phyloP scores from a whole-genome alignment of 1,140 invertebrate genomes.

The Schlechtendalia chinensis region DNA sequence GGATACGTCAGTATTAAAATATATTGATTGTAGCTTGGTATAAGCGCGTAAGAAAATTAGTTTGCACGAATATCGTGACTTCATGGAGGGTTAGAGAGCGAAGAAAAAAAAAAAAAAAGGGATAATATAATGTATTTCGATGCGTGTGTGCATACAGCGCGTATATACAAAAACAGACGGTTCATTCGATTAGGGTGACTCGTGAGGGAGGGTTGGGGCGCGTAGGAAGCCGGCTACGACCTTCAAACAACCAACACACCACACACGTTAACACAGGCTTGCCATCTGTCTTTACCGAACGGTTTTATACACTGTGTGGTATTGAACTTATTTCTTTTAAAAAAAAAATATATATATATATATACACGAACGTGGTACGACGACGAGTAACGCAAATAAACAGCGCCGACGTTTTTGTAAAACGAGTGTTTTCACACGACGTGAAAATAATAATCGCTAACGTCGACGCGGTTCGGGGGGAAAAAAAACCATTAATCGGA shows the following conservation, averaged over 20 bases:
- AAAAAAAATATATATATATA: too few relatives aligned
- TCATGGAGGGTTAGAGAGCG: not conserved
- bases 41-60: not conserved
- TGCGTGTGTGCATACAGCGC: not conserved
- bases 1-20: not conserved
- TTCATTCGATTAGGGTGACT: constrained; percentile 47
- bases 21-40: not conserved
- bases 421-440: too few relatives aligned
- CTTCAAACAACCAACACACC: constrained; percentile 45
- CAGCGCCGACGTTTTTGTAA: too few relatives aligned
- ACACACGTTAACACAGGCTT: constrained; percentile 38
- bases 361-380: too few relatives aligned
- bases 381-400: too few relatives aligned
- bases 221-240: constrained; percentile 48
- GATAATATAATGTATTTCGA: not conserved
- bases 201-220: constrained; percentile 42
- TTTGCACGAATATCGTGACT: constrained; percentile 32
- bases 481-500: too few relatives aligned
- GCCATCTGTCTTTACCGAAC: constrained; percentile 35
- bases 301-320: constrained; percentile 23
- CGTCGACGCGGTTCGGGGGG: too few relatives aligned
- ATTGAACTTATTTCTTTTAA: constrained; percentile 2
- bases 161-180: constrained; percentile 33
- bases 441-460: too few relatives aligned
- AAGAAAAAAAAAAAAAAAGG: not conserved